Base-by-base conservation (phyloP, 2,113 vertebrate genomes). In the Mustelus asterias region DNA sequence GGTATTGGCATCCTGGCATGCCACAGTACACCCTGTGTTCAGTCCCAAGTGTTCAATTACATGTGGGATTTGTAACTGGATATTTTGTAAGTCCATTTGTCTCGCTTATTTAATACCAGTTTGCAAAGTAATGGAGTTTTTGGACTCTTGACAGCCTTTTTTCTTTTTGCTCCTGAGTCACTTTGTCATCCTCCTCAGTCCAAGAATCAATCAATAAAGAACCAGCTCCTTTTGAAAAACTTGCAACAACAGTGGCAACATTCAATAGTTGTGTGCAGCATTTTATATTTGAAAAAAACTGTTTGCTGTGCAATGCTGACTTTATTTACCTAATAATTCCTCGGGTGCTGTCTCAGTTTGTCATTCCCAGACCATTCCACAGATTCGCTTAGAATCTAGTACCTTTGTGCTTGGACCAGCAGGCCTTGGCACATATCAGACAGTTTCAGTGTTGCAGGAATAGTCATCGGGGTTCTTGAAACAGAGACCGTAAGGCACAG, bases 41-140 rank as follows among this genome's bases (percentile, higher is more conserved):
- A 24, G 16, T 69, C 92, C 63, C 92, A 94, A 22, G 92, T 70
- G 92, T 94, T 54, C 94, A 54, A 16, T 33, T 70, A 54, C 94
- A 76, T 33, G 94, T 41, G 37, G 94, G 94, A 76, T 70, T 95
- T 95, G 94, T 54, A 76, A 95, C 67, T 54, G 22, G 94, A 76
- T 76, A 95, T 10, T 54, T 72, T 76, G 60, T 13, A 72, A 48
- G 94, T 76, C 80, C 41, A 14, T 95, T 95, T 95, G 67, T 29
- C 44, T 72, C 70, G 69, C 29, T 18, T 44, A 33, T 95, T 72
- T 95, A 70, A 72, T 26, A 95, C 65, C 41, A 48, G 94, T 95
- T 95, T 70, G 65, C 65, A 94, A 44, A 69, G 44, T 48, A 89
- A 54, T 58, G 44, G n/a, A 94, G 65, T 94, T 94, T 14, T 26